phyloP scores from a whole-genome alignment of 2,888 invertebrate genomes.

The Rhagonycha fulva region DNA sequence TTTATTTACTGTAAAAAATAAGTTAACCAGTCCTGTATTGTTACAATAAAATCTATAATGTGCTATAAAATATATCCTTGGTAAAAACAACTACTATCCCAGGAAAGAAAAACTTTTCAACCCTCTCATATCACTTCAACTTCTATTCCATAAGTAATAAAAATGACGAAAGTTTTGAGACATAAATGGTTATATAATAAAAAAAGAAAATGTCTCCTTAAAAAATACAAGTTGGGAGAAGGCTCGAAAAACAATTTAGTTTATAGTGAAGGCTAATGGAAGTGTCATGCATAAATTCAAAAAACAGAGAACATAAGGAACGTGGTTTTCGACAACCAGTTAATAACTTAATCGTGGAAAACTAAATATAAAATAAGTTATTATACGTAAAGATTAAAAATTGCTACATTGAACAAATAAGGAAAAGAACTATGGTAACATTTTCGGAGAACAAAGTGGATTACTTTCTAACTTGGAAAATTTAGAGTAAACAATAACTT shows the following conservation, averaged over 20 bases:
- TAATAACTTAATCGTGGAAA: neutral
- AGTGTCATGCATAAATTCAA: slow-evolving; percentile 1
- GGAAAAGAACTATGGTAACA: neutral
- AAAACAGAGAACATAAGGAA: neutral
- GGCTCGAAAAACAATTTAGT: neutral
- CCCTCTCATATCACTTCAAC: neutral
- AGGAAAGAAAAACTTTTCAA: neutral
- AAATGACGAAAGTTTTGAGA: neutral
- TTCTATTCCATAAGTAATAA: neutral
- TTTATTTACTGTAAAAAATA: neutral
- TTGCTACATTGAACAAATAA: neutral
- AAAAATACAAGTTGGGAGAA: slow-evolving; percentile 2
- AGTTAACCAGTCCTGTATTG: neutral
- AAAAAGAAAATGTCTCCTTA: slow-evolving; percentile 3
- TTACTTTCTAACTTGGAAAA: neutral
- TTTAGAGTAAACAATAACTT: neutral
- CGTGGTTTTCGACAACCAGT: neutral
- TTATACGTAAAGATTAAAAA: neutral
- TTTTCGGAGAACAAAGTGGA: neutral
- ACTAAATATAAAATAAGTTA: neutral
- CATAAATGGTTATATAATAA: slow-evolving; percentile 2
- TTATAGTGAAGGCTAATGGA: neutral
- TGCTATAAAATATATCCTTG: neutral
- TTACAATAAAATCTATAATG: neutral
- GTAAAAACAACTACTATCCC: neutral